A percentile compares a stretch with the other conserved stretches of the same genome.
Conservation (phyloP, 2,888 invertebrate genomes). For the Clivina fossor region DNA sequence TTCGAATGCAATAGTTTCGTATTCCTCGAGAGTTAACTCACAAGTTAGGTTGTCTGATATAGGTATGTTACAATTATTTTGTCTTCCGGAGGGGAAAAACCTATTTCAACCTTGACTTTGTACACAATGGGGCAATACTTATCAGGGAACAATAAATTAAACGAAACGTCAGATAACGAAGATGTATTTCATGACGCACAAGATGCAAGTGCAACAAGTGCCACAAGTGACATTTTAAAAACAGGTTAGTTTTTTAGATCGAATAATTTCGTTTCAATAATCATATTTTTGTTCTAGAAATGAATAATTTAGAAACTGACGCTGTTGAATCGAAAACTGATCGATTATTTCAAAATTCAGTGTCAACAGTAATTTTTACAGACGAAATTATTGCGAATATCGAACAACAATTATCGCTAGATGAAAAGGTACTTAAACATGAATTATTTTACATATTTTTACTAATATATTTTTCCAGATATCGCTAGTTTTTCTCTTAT, state of each 20-base stretch:
- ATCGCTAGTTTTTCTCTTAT: slow-evolving; percentile 49
- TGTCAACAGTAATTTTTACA: slow-evolving; percentile 24
- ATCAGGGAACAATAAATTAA: slow-evolving; percentile 5
- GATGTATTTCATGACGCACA: too few relatives aligned
- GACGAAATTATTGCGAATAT: slow-evolving; percentile 49
- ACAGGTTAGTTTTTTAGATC: background rate
- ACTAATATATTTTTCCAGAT: slow-evolving; percentile 40
- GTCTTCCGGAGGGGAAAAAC: too few relatives aligned
- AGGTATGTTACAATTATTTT: too few relatives aligned
- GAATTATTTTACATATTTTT: slow-evolving; percentile 3
- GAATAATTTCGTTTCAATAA: too few relatives aligned
- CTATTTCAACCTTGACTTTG: too few relatives aligned
- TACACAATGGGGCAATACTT: too few relatives aligned
- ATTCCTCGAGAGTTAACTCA: too few relatives aligned
- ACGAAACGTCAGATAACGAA: background rate
- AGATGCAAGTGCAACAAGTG: slow-evolving; percentile 4
- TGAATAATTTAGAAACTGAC: slow-evolving; percentile 15
- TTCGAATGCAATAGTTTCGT: too few relatives aligned
- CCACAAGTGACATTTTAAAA: background rate
- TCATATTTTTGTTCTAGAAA: too few relatives aligned
- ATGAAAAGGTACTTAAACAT: slow-evolving; percentile 52
- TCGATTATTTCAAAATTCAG: background rate
- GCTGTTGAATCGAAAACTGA: slow-evolving; percentile 20
- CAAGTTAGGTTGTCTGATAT: too few relatives aligned
- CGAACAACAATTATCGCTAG: slow-evolving; percentile 53